phyloP scores from a whole-genome alignment of 2,888 invertebrate species.

The Sphaeridia pumilis region DNA sequence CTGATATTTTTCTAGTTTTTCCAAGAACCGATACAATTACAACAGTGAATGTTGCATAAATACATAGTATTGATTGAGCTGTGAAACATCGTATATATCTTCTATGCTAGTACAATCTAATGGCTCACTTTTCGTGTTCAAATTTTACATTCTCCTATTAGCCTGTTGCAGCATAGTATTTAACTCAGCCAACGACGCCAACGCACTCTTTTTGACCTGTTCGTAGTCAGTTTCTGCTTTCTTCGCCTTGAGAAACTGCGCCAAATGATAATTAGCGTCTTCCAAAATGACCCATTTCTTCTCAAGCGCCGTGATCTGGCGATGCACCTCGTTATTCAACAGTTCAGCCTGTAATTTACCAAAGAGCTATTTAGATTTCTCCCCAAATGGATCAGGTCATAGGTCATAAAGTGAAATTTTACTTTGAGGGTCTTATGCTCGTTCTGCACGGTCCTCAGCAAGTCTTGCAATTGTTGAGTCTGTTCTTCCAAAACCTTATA shows the following conservation, averaged over 20 bases:
- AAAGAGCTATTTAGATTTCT: background rate
- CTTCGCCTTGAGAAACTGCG: constrained; percentile 56
- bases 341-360: constrained; percentile 46
- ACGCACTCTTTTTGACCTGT: constrained; percentile 50
- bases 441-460: constrained; percentile 44
- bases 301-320: constrained; percentile 56
- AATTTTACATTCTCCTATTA: too few relatives aligned
- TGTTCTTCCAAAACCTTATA: constrained; percentile 41
- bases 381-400: background rate
- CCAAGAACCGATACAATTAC: too few relatives aligned
- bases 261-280: constrained; percentile 53
- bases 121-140: too few relatives aligned
- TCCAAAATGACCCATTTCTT: constrained; percentile 56
- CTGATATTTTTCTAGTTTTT: too few relatives aligned
- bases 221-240: constrained; percentile 56
- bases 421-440: constrained; percentile 48
- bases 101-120: too few relatives aligned
- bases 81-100: too few relatives aligned
- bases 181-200: constrained; percentile 46
- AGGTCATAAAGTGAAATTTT: constrained; percentile 1
- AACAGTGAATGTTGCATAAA: too few relatives aligned
- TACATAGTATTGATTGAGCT: too few relatives aligned
- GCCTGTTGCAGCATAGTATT: constrained; percentile 40
- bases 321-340: constrained; percentile 58
- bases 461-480: constrained; percentile 43